Base-by-base conservation (phyloP, 1,140 invertebrate species). In the Melanaphis sacchari region DNA sequence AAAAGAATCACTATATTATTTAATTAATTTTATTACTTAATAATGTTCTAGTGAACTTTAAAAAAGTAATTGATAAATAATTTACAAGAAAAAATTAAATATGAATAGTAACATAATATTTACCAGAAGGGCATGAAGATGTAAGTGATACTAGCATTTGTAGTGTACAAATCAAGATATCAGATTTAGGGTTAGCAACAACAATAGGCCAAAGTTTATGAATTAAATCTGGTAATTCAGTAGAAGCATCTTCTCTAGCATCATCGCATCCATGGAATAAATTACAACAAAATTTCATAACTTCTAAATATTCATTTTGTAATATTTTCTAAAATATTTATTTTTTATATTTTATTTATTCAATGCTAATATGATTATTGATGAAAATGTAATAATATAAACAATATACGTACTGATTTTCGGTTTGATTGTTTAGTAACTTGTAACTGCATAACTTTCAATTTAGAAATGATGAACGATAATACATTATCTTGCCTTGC, bases 101-200 rank as follows among this genome's bases (percentile, higher is more conserved):
- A n/a, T 66, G 31, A 66, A 66, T n/a, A n/a, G 0, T n/a, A 66
- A 4, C 31, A n/a, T 15, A 66, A 66, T 31, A 88, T 59, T 93
- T 93, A 93, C 91, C 91, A 38, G 81, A 52, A 85, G 91, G 36
- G 40, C 91, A 93, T 31, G 49, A 8, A 21, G 91, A 82, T 38
- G 76, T 93, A 49, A 93, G 46, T 38, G 91, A 93, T 52, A 84
- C 43, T 54, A 93, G 76, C 91, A 93, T 93, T 93, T 93, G 46
- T 18, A 93, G 24, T 52, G 91, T 84, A 93, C 26, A 49, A 49
- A 93, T 82, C 15, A 93, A 84, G 22, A 93, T 52, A 38, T 93
- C 91, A 31, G 81, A 93, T 52, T 93, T 93, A 82, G 81, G 46
- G 15, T 49, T 52, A 3, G 81, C 3, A 41, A 84, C 22, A 93